These are phyloP conservation scores for Chromobotia macracanthus DNA, from an alignment of 2,797 vertebrate genomes.

Conservation along the genomic window DNA sequence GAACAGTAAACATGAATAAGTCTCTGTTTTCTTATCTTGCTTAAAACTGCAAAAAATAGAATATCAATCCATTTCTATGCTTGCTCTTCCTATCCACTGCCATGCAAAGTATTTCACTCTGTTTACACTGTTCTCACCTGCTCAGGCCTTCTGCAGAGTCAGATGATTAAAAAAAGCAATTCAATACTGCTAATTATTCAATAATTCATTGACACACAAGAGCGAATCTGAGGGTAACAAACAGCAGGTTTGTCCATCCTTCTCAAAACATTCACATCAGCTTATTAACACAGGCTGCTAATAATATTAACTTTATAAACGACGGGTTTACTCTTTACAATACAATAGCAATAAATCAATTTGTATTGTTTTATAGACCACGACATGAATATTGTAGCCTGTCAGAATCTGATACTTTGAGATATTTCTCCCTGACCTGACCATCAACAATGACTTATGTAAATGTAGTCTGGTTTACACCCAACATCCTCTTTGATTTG, in stretches of 20 bases:
- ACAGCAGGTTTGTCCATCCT: constrained; percentile 1
- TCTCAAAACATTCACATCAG: not conserved
- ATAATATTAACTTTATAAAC: not conserved
- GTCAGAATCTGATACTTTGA: not conserved
- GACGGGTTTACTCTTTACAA: not conserved
- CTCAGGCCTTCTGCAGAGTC: constrained; percentile 1
- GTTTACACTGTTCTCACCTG: constrained; percentile 5
- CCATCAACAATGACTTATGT: too few relatives aligned
- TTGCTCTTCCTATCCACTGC: too few relatives aligned
- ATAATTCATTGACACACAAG: constrained; percentile 25
- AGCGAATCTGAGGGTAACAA: constrained; percentile 17
- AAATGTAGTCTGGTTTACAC: too few relatives aligned
- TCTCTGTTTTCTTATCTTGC: too few relatives aligned
- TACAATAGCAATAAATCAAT: not conserved
- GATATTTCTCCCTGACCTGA: not conserved
- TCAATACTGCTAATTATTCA: constrained; percentile 26
- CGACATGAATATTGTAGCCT: not conserved
- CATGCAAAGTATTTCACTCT: not conserved
- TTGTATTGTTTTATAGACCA: not conserved
- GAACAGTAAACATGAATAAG: too few relatives aligned
- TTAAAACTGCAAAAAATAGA: too few relatives aligned
- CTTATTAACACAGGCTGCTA: not conserved
- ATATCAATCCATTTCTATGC: too few relatives aligned
- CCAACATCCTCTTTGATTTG: too few relatives aligned
- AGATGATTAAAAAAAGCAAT: constrained; percentile 28